A percentile compares a stretch with the other conserved stretches of the same genome.
phyloP scores from a whole-genome alignment of 1,140 invertebrate species.

The Psix sp. region DNA sequence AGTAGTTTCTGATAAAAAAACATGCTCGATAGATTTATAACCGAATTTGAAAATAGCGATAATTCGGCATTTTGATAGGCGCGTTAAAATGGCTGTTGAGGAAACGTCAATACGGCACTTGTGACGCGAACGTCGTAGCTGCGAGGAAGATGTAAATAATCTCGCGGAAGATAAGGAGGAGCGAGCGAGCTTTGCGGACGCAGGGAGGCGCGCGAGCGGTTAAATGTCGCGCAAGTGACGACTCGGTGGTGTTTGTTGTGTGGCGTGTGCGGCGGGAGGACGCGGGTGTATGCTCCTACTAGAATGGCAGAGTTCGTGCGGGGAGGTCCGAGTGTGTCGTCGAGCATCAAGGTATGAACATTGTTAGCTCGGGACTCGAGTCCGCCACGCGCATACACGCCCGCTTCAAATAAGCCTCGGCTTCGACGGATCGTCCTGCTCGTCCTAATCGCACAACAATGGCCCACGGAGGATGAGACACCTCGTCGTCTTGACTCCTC shows the following conservation, averaged over 20 bases:
- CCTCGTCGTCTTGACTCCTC: no score
- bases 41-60: no score
- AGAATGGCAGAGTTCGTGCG: slow-evolving; percentile 80
- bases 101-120: slow-evolving; percentile 74
- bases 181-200: slow-evolving; percentile 7
- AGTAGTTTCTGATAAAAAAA: no score
- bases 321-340: slow-evolving; percentile 77
- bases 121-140: slow-evolving; percentile 59
- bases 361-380: slow-evolving; percentile 6
- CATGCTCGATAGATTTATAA: no score
- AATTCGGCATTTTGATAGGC: slow-evolving; percentile 25
- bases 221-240: slow-evolving; percentile 63
- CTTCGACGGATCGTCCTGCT: no score
- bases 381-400: no score
- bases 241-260: slow-evolving; percentile 18
- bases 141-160: slow-evolving; percentile 64
- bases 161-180: slow-evolving; percentile 17
- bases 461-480: no score
- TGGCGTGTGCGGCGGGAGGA: slow-evolving; percentile 41
- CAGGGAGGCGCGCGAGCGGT: not conserved
- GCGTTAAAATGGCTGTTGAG: slow-evolving; percentile 70
- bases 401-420: no score
- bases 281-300: slow-evolving; percentile 56
- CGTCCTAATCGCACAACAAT: no score
- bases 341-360: slow-evolving; percentile 74